Evolutionary conservation across 2,888 invertebrate species (phyloP).

Genomic region (Acanthopleura granulata): DNA sequence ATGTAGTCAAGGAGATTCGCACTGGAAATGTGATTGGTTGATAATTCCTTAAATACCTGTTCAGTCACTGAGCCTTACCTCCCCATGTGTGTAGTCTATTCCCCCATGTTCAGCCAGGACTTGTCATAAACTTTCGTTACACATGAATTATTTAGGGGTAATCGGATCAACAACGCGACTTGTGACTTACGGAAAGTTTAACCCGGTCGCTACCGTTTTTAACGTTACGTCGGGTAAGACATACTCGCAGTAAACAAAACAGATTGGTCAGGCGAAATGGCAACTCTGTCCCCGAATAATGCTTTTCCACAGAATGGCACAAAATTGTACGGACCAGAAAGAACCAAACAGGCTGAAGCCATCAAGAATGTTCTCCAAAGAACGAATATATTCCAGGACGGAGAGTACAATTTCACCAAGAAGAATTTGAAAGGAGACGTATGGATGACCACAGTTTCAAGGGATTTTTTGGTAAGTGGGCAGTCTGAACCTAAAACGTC

Average conservation of each 20-base stretch:
- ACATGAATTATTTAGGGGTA: background rate
- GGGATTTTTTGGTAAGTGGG: slow-evolving; percentile 51
- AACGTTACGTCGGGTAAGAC: no score
- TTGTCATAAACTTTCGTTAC: no score
- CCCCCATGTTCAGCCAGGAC: no score
- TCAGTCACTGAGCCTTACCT: no score
- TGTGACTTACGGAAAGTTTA: background rate
- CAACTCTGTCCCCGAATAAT: background rate
- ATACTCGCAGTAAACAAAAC: no score
- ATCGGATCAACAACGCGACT: background rate
- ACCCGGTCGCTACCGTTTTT: no score
- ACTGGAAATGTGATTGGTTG: no score
- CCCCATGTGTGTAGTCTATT: no score
- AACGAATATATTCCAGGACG: slow-evolving; percentile 50
- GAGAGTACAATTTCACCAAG: slow-evolving; percentile 56
- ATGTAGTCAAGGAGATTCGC: no score
- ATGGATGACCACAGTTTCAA: slow-evolving; percentile 47
- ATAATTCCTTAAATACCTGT: no score
- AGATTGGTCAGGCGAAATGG: background rate
- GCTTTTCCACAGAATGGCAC: slow-evolving; percentile 11
- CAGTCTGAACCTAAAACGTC: background rate
- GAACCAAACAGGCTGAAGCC: slow-evolving; percentile 40
- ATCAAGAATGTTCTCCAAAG: slow-evolving; percentile 40
- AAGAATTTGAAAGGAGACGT: slow-evolving; percentile 40
- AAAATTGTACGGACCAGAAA: slow-evolving; percentile 44